Percentiles rank a stretch among this genome's conserved stretches.
These are phyloP conservation scores for Cenopis cana DNA, from an alignment of 2,888 invertebrate genomes.

Conservation along the genomic window DNA sequence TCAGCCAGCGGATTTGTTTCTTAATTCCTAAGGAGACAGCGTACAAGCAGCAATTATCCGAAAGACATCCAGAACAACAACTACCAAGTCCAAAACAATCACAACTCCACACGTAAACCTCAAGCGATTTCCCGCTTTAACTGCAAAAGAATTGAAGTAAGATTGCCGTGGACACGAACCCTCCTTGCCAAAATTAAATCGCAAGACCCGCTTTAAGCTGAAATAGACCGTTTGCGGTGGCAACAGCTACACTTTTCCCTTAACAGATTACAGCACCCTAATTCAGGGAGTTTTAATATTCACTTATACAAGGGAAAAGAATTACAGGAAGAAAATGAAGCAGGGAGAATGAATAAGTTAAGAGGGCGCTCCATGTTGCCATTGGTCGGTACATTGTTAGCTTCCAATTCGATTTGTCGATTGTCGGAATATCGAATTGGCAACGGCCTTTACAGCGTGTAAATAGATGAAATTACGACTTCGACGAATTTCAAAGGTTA, in stretches of 20 bases:
- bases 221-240: conserved; percentile 56
- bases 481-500: conserved; percentile 20
- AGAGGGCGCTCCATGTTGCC: conserved; percentile 64
- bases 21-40: conserved; percentile 81
- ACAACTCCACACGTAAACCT: conserved; percentile 8
- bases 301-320: conserved; percentile 81
- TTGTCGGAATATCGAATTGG: conserved; percentile 54
- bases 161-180: not conserved
- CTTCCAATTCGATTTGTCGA: conserved; percentile 78
- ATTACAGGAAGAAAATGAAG: conserved; percentile 82
- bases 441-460: conserved; percentile 75
- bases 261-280: conserved; percentile 57
- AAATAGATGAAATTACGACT: conserved; percentile 61
- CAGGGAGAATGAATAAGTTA: conserved; percentile 81
- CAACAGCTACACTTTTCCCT: conserved; percentile 54
- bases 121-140: conserved; percentile 19
- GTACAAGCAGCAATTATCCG: conserved; percentile 82
- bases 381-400: conserved; percentile 73
- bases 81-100: conserved; percentile 3
- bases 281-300: conserved; percentile 78
- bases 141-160: not conserved
- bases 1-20: conserved; percentile 80
- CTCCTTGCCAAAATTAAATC: conserved; percentile 61
- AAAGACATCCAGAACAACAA: conserved; percentile 49
- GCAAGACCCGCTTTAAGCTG: conserved; percentile 48